Conservation (phyloP, 2,888 invertebrate genomes). For the Operophtera brumata region DNA sequence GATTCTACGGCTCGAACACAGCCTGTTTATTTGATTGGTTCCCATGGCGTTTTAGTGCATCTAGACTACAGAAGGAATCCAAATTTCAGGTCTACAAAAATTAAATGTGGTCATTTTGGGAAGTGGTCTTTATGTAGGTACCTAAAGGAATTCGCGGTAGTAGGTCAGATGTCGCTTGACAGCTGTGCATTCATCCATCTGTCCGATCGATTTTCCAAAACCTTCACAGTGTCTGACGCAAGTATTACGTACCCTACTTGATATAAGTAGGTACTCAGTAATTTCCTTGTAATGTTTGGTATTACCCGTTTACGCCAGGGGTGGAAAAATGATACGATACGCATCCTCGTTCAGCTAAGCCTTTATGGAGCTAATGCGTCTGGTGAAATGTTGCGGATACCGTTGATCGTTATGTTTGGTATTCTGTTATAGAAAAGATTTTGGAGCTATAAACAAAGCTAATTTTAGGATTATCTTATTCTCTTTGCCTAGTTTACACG, state of each 20-base stretch:
- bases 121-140: no score
- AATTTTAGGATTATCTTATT: background rate
- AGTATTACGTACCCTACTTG: constrained; percentile 5
- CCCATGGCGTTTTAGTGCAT: no score
- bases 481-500: no score
- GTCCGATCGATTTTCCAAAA: no score
- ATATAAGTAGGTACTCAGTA: constrained; percentile 4
- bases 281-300: constrained; percentile 6
- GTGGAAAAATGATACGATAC: constrained; percentile 2
- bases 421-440: background rate
- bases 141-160: no score
- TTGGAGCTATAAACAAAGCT: background rate
- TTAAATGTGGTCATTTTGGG: no score
- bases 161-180: no score
- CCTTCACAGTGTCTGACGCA: background rate
- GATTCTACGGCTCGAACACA: no score
- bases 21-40: no score
- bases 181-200: no score
- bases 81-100: no score
- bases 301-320: background rate
- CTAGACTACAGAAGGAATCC: no score
- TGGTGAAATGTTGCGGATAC: background rate
- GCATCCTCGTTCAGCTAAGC: constrained; percentile 1
- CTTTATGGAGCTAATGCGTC: background rate
- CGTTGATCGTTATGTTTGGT: background rate